These are phyloP conservation scores for Dichetophora obliterata DNA, from an alignment of 2,888 invertebrate species.

Conservation along the genomic window DNA sequence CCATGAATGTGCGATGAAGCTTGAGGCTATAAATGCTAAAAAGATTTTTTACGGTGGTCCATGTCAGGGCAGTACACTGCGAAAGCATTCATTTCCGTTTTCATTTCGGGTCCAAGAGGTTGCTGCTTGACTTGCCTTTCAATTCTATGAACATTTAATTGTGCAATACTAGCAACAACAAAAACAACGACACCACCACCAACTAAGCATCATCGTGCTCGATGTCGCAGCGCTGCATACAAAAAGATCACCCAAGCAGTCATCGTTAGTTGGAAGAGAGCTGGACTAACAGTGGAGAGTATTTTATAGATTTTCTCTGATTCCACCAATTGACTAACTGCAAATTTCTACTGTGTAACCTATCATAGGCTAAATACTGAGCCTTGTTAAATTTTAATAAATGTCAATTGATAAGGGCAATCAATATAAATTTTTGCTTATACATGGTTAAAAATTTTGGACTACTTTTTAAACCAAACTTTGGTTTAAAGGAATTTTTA, in stretches of 20 bases:
- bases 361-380: too few species aligned
- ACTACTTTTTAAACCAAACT: too few species aligned
- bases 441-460: too few species aligned
- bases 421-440: too few species aligned
- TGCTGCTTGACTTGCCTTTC: background rate
- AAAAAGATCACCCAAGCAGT: conserved; percentile 32
- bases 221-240: background rate
- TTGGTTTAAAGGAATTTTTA: too few species aligned
- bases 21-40: background rate
- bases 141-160: conserved; percentile 4
- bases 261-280: background rate
- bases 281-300: background rate
- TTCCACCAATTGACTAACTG: too few species aligned
- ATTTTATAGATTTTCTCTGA: conserved; percentile 29
- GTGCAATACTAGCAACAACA: background rate
- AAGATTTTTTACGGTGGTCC: conserved; percentile 33
- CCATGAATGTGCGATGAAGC: conserved; percentile 25
- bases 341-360: too few species aligned
- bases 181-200: background rate
- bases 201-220: background rate
- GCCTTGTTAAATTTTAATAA: too few species aligned
- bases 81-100: conserved; percentile 31
- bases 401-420: too few species aligned
- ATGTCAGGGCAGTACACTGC: conserved; percentile 20
- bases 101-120: conserved; percentile 15